Evolutionary conservation across 2,797 vertebrate species (phyloP), one percentile per base, ranked within the genome.

Genomic region (Margarornis squamiger): DNA sequence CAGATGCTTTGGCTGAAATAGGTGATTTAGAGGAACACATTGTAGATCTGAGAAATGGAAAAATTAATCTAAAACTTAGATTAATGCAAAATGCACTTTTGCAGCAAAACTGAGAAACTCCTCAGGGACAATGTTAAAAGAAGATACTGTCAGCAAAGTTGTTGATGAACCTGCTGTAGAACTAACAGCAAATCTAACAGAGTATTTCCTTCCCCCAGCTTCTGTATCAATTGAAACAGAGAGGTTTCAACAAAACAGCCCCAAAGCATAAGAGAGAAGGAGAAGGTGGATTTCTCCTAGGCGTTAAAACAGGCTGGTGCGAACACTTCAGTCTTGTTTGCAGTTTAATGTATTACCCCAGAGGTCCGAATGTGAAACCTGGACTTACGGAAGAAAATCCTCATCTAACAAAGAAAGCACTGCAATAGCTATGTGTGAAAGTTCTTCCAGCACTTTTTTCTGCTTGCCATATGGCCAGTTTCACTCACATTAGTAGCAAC

Each of bases 391-490:
- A 97, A 96, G 66, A 93, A 88, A 97, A 96, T 93, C 90, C 89
- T 96, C 95, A 93, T 96, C 97, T 97, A 97, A 96, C 95, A 97
- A 96, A 96, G 96, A 97, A 92, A 97, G 94, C 19, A 74, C 86
- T n/a, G 94, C 45, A 59, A 91, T 83, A 95, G 93, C 88, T 96
- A 95, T 24, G 96, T 97, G 97, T 95, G 97, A 98, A 98, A 96
- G 96, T 95, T 97, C 96, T 96, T 95, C 93, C 90, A 97, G 87
- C 91, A 78, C 96, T 54, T 72, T 92, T 97, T 97, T 95, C 96
- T 97, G 92, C 90, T 97, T 95, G 92, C 97, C 98, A 98, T 97
- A 98, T 98, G 98, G 97, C 79, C 48, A 95, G n/a, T 84, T 95
- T 96, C 94, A 93, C 92, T 90, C 92, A 94, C 75, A 91, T 91